These are phyloP conservation scores for Cottus gobio DNA, from an alignment of 2,113 vertebrate genomes.

Conservation along the genomic window DNA sequence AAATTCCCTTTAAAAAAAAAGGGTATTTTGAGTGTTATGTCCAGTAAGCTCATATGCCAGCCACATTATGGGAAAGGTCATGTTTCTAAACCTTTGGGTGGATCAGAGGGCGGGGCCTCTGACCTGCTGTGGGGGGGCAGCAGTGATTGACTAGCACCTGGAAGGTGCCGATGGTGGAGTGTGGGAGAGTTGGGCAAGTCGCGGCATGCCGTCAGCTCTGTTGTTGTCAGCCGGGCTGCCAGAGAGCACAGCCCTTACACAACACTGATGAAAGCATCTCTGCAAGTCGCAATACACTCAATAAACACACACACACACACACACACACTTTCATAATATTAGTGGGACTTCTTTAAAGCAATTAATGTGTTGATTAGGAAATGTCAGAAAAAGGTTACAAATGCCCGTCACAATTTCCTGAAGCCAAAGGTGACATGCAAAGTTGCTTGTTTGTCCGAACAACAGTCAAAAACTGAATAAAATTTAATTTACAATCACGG, in stretches of 20 bases:
- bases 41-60: background rate
- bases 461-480: background rate
- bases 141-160: slow-evolving; percentile 70
- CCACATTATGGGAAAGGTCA: slow-evolving; percentile 3
- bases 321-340: background rate
- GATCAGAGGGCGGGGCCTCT: background rate
- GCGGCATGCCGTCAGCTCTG: slow-evolving; percentile 54
- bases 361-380: background rate
- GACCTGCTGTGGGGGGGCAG: background rate
- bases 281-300: slow-evolving; percentile 21
- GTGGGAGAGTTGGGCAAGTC: slow-evolving; percentile 69
- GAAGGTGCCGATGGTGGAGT: slow-evolving; percentile 46
- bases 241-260: slow-evolving; percentile 43
- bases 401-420: background rate
- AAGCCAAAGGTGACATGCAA: background rate
- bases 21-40: no score
- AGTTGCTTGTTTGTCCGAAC: background rate
- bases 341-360: background rate
- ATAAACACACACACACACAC: slow-evolving; percentile 3
- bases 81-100: background rate
- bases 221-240: slow-evolving; percentile 55
- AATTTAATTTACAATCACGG: background rate
- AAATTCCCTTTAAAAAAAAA: background rate
- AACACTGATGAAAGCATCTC: slow-evolving; percentile 41
- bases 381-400: background rate